phyloP scores from a whole-genome alignment of 2,113 vertebrate species.

The Oxygymnocypris stewartii region DNA sequence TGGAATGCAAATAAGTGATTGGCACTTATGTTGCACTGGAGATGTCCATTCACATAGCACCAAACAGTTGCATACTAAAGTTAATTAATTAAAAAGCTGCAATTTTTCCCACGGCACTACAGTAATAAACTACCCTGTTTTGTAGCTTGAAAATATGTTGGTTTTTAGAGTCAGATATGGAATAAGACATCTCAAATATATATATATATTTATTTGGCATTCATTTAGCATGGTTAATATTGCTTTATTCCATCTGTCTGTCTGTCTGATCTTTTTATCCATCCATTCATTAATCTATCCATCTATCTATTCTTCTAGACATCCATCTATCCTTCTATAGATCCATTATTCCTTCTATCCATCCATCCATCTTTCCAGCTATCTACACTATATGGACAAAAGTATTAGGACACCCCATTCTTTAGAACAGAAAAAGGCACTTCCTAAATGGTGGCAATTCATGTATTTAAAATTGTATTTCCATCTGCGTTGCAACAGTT shows the following conservation, averaged over 20 bases:
- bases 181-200: neutral
- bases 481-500: no score
- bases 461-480: no score
- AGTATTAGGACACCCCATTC: no score
- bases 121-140: neutral
- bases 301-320: no score
- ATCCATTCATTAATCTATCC: neutral
- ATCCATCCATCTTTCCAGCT: neutral
- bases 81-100: slow-evolving; percentile 14
- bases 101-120: neutral
- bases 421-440: no score
- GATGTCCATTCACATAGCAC: neutral
- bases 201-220: neutral
- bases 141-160: neutral
- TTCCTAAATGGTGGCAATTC: no score
- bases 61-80: slow-evolving; percentile 14
- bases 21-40: neutral
- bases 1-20: slow-evolving; percentile 15
- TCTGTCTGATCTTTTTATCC: neutral
- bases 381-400: no score
- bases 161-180: neutral
- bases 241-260: neutral
- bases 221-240: neutral
- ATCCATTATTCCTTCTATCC: neutral
- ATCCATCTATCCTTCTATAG: no score